A percentile compares a stretch with the other conserved stretches of the same genome.
phyloP scores from a whole-genome alignment of 2,888 invertebrate genomes.

The Meiosimyza platycephala region DNA sequence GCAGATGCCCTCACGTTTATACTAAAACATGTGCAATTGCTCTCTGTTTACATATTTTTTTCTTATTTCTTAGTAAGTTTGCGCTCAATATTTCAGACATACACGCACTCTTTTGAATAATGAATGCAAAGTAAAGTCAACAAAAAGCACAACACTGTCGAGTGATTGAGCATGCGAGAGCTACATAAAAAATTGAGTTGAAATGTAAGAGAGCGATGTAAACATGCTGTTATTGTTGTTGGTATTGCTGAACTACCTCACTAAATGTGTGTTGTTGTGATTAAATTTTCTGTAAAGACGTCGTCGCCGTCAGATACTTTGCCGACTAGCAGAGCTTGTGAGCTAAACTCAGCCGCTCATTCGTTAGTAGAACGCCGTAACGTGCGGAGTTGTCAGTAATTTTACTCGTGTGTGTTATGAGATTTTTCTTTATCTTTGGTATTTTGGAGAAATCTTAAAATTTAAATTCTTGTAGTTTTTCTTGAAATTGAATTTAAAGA shows the following conservation, averaged over 20 bases:
- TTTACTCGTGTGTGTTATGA: too few relatives aligned
- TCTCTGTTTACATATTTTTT: constrained; percentile 20
- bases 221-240: constrained; percentile 1
- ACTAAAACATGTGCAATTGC: not conserved
- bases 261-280: constrained; percentile 2
- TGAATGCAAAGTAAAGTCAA: too few relatives aligned
- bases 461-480: not conserved
- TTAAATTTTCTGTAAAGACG: not conserved
- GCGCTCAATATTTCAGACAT: too few relatives aligned
- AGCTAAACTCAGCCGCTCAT: constrained; percentile 15
- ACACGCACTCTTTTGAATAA: too few relatives aligned
- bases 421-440: not conserved
- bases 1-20: not conserved
- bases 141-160: too few relatives aligned
- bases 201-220: not conserved
- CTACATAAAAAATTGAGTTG: not conserved
- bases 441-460: not conserved
- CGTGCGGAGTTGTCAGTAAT: constrained; percentile 5
- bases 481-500: not conserved
- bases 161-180: not conserved
- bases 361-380: constrained; percentile 20
- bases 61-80: too few relatives aligned
- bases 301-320: too few relatives aligned
- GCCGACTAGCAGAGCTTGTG: not conserved
- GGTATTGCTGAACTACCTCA: constrained; percentile 4